A percentile compares a stretch with the other conserved stretches of the same genome.
Evolutionary conservation across 2,113 vertebrate genomes (phyloP).

Genomic region (Ameiurus melas): DNA sequence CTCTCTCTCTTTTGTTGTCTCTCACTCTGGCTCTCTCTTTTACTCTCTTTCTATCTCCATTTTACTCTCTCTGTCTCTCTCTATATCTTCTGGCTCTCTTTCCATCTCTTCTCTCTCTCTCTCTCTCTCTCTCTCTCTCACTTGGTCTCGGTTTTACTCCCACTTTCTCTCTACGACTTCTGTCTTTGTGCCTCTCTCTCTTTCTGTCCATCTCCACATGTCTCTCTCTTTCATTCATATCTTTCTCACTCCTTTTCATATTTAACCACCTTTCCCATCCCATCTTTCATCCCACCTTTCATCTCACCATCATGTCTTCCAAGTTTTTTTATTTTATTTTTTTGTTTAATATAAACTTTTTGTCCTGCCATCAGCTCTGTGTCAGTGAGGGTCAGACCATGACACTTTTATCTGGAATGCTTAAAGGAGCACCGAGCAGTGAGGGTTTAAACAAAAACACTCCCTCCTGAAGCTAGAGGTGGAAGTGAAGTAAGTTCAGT

Average conservation of each 20-base stretch:
- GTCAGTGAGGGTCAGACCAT: conserved; percentile 62
- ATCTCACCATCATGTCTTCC: neutral
- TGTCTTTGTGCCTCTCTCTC: neutral
- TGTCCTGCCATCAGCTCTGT: neutral
- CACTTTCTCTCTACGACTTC: too few species aligned
- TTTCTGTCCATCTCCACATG: neutral
- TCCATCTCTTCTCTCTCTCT: neutral
- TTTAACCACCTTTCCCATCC: too few species aligned
- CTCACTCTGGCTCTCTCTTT: neutral
- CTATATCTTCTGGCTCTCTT: neutral
- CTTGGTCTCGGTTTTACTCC: too few species aligned
- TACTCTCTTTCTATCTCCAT: neutral
- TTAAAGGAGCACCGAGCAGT: neutral
- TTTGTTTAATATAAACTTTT: neutral
- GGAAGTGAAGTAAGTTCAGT: neutral
- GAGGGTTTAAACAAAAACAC: neutral
- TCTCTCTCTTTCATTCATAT: neutral
- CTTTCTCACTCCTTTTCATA: neutral
- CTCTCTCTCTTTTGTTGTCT: too few species aligned
- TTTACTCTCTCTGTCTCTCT: neutral
- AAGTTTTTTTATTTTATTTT: neutral
- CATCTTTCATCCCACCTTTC: too few species aligned
- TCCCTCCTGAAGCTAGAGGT: neutral
- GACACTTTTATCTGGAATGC: conserved; percentile 2
- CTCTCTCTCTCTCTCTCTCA: neutral